These are phyloP conservation scores for Catalaphyllia jardinei DNA, from an alignment of 64 coral and sea anemone genomes.

Conservation along the genomic window DNA sequence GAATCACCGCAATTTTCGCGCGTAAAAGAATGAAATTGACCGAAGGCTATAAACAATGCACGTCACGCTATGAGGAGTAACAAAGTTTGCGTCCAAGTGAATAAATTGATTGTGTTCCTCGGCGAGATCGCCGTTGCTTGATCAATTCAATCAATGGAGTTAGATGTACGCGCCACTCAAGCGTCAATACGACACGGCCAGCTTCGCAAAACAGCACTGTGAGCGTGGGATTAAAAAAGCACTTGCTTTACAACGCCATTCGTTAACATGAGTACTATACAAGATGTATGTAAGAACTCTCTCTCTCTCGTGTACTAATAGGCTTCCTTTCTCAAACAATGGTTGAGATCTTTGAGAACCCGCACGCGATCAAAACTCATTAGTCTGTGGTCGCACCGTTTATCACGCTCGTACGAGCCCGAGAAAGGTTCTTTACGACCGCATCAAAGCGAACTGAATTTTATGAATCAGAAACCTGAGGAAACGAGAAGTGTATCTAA, in stretches of 20 bases:
- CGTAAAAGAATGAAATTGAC: not conserved
- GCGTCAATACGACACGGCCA: not conserved
- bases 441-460: constrained; percentile 1
- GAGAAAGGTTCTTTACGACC: not conserved
- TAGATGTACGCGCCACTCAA: not conserved
- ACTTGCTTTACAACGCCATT: not conserved
- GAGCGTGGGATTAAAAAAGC: not conserved
- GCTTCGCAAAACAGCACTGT: not conserved
- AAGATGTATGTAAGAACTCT: not conserved
- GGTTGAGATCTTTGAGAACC: not conserved
- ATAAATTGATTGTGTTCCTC: not conserved
- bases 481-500: not conserved
- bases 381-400: not conserved
- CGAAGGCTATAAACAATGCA: not conserved
- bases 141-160: not conserved
- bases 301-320: not conserved
- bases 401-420: not conserved
- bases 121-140: not conserved
- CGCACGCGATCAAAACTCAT: not conserved
- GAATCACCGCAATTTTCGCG: not conserved
- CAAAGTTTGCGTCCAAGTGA: constrained; percentile 9
- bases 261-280: not conserved
- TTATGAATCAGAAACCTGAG: not conserved
- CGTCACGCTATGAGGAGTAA: constrained; percentile 36
- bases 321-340: not conserved